Percentiles rank a stretch among this genome's conserved stretches.
These are phyloP conservation scores for Aphelocoma californica DNA, from an alignment of 2,797 vertebrate genomes.

Conservation along the genomic window DNA sequence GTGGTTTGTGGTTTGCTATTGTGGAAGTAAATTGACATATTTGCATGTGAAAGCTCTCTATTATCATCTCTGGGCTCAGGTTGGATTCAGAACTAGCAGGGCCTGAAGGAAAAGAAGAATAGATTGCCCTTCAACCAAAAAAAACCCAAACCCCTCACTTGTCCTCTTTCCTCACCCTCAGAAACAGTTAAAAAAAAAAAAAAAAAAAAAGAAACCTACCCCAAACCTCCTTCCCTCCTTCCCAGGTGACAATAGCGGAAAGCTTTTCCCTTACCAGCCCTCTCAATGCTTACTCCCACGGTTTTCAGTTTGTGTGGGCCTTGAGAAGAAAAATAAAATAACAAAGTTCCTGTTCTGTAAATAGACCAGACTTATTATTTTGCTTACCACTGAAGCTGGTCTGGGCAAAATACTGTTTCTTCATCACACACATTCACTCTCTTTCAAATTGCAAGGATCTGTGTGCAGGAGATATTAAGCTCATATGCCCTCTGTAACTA, in stretches of 20 bases:
- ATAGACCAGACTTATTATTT: neutral
- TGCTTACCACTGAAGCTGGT: accelerated
- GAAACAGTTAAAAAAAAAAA: neutral
- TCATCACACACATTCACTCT: neutral
- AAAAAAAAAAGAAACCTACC: accelerated
- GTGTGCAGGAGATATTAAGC: neutral
- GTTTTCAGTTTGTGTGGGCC: neutral
- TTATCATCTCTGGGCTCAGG: neutral
- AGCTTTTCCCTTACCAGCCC: neutral
- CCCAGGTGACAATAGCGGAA: neutral
- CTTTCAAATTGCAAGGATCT: neutral
- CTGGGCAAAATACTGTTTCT: neutral
- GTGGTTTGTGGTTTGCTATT: neutral
- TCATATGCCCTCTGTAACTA: neutral
- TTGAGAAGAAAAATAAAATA: neutral
- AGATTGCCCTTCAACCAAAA: neutral
- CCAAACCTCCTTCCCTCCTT: neutral
- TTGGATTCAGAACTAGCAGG: neutral
- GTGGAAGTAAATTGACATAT: constrained; percentile 51
- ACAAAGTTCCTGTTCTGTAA: neutral
- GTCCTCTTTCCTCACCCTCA: neutral
- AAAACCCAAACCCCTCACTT: neutral
- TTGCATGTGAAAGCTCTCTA: constrained; percentile 57
- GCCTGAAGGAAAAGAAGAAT: neutral
- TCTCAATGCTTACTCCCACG: neutral